phyloP scores from a whole-genome alignment of 2,888 invertebrate species.

The Orthosia cruda region DNA sequence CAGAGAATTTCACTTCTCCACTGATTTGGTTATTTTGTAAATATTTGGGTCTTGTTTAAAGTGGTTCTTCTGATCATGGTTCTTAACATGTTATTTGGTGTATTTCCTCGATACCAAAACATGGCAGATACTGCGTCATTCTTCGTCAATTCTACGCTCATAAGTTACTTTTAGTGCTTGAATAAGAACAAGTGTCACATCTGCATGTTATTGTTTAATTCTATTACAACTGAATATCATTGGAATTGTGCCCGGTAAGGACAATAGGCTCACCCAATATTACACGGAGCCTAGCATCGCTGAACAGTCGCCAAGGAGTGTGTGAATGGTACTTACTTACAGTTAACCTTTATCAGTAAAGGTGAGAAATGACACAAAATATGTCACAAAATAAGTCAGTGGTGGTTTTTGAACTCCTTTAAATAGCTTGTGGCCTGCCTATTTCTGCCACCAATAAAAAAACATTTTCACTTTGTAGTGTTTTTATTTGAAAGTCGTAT shows the following conservation, averaged over 20 bases:
- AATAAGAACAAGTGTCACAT: constrained; percentile 4
- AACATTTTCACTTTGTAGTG: no score
- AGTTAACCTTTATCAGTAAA: constrained; percentile 17
- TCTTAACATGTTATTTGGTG: neutral
- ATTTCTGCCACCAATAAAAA: no score
- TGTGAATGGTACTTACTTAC: neutral
- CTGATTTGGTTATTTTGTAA: neutral
- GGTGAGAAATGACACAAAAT: constrained; percentile 17
- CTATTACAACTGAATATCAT: constrained; percentile 2
- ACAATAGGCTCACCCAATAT: constrained; percentile 11
- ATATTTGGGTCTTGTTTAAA: neutral
- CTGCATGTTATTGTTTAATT: constrained; percentile 3
- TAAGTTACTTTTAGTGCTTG: constrained; percentile 20
- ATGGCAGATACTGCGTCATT: neutral
- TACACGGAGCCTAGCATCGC: neutral
- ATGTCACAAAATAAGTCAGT: neutral
- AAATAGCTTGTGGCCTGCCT: no score
- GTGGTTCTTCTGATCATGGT: neutral
- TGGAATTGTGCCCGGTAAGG: constrained; percentile 17
- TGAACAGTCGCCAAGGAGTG: neutral
- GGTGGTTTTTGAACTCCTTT: neutral
- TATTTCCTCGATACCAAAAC: neutral
- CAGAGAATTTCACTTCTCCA: no score
- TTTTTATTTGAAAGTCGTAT: no score
- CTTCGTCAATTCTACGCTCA: constrained; percentile 4